Percentiles rank a stretch among this genome's conserved stretches.
Evolutionary conservation across 1,140 invertebrate genomes (phyloP).

Genomic region (Sminthurides bifidus): DNA sequence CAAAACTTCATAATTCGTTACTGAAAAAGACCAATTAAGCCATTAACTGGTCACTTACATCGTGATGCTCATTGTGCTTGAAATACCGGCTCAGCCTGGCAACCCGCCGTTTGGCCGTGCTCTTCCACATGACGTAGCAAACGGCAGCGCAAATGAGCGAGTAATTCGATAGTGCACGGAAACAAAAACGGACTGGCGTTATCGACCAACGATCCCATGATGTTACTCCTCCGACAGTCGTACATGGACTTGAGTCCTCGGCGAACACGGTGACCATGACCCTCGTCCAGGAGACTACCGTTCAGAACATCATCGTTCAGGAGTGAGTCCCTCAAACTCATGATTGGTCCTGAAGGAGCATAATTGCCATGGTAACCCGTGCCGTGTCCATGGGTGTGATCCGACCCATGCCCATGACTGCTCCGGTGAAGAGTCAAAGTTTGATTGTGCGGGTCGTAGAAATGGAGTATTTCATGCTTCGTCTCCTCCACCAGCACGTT

Average conservation of each 20-base stretch:
- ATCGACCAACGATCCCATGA: slow-evolving; percentile 81
- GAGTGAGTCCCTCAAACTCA: too few species aligned
- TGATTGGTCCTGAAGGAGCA: too few species aligned
- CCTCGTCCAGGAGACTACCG: too few species aligned
- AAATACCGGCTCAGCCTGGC: not conserved
- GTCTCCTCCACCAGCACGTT: slow-evolving; percentile 78
- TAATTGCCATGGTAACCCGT: not conserved
- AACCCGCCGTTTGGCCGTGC: slow-evolving; percentile 42
- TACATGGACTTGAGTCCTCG: slow-evolving; percentile 48
- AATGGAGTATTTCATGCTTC: slow-evolving; percentile 81
- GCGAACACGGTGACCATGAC: slow-evolving; percentile 5
- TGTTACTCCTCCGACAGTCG: slow-evolving; percentile 75
- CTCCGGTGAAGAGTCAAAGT: not conserved
- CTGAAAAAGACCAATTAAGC: too few species aligned
- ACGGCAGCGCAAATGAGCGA: slow-evolving; percentile 85
- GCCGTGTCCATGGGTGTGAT: not conserved
- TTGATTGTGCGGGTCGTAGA: slow-evolving; percentile 60
- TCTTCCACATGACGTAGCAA: slow-evolving; percentile 89
- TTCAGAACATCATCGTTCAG: too few species aligned
- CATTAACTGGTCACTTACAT: too few species aligned
- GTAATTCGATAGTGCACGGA: slow-evolving; percentile 92
- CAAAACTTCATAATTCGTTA: not conserved
- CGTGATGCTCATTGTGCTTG: not conserved
- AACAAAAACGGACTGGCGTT: slow-evolving; percentile 80
- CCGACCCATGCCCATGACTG: not conserved